Percentiles rank a stretch among this genome's conserved stretches.
phyloP scores from a whole-genome alignment of 2,888 invertebrate genomes.

The Embidobia sp. region DNA sequence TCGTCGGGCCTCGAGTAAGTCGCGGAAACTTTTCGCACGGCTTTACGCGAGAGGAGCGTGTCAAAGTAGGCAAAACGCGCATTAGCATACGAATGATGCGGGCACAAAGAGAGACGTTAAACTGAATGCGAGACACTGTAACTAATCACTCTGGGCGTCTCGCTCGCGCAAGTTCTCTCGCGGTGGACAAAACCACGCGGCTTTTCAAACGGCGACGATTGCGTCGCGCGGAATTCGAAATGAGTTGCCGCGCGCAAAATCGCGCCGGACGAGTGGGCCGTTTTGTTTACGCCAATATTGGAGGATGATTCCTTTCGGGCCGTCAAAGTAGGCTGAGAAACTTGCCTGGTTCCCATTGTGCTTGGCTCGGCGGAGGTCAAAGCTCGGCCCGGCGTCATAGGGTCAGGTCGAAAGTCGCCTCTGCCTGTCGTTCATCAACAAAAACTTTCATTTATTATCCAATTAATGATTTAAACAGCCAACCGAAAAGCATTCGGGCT shows the following conservation, averaged over 20 bases:
- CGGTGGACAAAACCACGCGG: slow-evolving; percentile 47
- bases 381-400: slow-evolving; percentile 65
- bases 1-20: no score
- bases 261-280: not conserved
- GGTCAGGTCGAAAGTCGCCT: slow-evolving; percentile 71
- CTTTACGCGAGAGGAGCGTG: slow-evolving; percentile 48
- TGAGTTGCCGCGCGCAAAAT: slow-evolving; percentile 12
- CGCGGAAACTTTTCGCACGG: slow-evolving; percentile 46
- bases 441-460: slow-evolving; percentile 59
- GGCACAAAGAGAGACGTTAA: slow-evolving; percentile 71
- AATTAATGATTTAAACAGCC: slow-evolving; percentile 62
- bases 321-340: slow-evolving; percentile 61
- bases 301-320: not conserved
- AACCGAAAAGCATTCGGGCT: slow-evolving; percentile 51
- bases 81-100: slow-evolving; percentile 77
- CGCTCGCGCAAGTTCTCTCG: slow-evolving; percentile 15
- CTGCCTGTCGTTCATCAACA: slow-evolving; percentile 67
- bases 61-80: slow-evolving; percentile 53
- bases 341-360: slow-evolving; percentile 69
- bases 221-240: slow-evolving; percentile 27
- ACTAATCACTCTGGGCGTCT: slow-evolving; percentile 72
- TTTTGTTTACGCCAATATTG: slow-evolving; percentile 13
- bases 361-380: slow-evolving; percentile 65
- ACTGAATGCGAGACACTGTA: slow-evolving; percentile 70
- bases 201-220: slow-evolving; percentile 40